Evolutionary conservation across 1,140 invertebrate genomes (phyloP).

Genomic region (Atta colombica): DNA sequence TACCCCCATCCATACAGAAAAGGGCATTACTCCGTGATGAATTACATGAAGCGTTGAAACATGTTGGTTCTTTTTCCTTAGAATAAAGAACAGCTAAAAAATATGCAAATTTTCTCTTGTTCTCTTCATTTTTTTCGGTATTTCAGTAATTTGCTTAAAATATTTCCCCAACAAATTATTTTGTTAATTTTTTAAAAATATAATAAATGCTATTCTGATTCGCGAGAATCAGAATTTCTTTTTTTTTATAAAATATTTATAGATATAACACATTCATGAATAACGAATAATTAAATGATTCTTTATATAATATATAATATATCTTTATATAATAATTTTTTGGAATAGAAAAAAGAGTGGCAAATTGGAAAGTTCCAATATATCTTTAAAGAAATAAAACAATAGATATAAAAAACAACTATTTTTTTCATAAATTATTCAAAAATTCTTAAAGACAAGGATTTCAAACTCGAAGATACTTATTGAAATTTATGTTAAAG

Average conservation of each 20-base stretch:
- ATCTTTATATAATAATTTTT: neutral
- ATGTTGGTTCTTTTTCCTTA: constrained; percentile 97
- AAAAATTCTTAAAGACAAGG: neutral
- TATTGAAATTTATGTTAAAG: neutral
- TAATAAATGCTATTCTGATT: neutral
- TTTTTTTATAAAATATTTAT: neutral
- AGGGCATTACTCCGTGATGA: constrained; percentile 98
- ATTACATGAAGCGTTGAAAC: constrained; percentile 97
- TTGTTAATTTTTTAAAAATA: neutral
- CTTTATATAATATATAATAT: neutral
- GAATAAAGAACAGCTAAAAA: constrained; percentile 94
- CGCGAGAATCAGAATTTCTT: neutral
- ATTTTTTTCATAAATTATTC: neutral
- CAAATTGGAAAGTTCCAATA: neutral
- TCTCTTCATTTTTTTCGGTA: constrained; percentile 3
- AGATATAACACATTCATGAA: neutral
- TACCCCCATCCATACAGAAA: constrained; percentile 98
- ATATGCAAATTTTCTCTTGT: constrained; percentile 44
- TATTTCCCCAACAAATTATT: neutral
- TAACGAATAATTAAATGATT: neutral
- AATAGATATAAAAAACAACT: neutral
- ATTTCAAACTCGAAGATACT: neutral
- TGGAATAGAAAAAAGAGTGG: neutral
- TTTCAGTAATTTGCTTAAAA: neutral
- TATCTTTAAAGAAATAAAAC: neutral